These are phyloP conservation scores for Melipona bicolor DNA, from an alignment of 2,888 invertebrate genomes.

Conservation along the genomic window DNA sequence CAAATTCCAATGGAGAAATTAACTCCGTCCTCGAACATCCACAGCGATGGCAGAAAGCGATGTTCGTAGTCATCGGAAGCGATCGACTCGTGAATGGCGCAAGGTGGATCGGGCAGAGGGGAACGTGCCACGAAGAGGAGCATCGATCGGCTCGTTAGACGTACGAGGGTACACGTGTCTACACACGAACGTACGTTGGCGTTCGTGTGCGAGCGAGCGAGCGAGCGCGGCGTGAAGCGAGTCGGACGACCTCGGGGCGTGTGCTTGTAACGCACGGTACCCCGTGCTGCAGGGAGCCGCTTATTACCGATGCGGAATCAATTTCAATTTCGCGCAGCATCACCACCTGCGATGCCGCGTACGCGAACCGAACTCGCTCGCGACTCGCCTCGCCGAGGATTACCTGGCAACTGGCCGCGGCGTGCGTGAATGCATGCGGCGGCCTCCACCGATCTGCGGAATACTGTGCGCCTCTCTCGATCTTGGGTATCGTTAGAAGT, in stretches of 20 bases:
- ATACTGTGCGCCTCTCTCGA: slow-evolving; percentile 19
- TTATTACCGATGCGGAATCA: slow-evolving; percentile 77
- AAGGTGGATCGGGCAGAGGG: slow-evolving; percentile 23
- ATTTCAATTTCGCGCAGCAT: slow-evolving; percentile 76
- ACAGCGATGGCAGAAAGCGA: background rate
- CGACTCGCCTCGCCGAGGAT: slow-evolving; percentile 44
- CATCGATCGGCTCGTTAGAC: slow-evolving; percentile 62
- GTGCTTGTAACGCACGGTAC: slow-evolving; percentile 49
- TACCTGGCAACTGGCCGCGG: slow-evolving; percentile 48
- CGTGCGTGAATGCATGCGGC: slow-evolving; percentile 10
- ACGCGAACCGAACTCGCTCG: slow-evolving; percentile 47
- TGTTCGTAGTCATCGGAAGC: background rate
- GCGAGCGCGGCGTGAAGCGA: slow-evolving; percentile 26
- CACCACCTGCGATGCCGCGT: slow-evolving; percentile 67
- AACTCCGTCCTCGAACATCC: background rate
- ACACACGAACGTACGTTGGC: slow-evolving; percentile 4
- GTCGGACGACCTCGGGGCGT: slow-evolving; percentile 57
- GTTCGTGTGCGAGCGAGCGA: slow-evolving; percentile 27
- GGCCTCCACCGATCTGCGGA: slow-evolving; percentile 1
- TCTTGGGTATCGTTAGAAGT: background rate
- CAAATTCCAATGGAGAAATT: background rate
- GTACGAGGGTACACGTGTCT: slow-evolving; percentile 30
- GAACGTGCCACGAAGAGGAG: slow-evolving; percentile 44
- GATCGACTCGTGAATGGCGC: slow-evolving; percentile 49
- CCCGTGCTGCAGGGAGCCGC: slow-evolving; percentile 63